Evolutionary conservation across 2,888 invertebrate genomes (phyloP).

Genomic region (Pammene fasciana): DNA sequence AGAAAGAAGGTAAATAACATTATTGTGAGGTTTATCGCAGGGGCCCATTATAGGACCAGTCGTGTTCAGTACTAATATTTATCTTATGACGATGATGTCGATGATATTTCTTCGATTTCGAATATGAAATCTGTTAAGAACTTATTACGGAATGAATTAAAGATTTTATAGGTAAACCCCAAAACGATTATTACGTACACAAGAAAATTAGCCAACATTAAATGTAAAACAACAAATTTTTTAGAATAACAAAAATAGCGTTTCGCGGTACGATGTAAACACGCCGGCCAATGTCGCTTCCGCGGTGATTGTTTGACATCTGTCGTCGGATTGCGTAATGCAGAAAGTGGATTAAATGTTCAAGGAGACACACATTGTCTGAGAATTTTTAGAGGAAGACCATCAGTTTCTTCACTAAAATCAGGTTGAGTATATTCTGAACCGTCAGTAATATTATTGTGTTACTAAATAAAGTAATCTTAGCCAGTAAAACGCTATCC

Average conservation of each 20-base stretch:
- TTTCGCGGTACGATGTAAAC: slow-evolving; percentile 14
- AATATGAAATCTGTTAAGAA: not conserved
- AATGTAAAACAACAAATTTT: slow-evolving; percentile 16
- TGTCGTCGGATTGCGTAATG: slow-evolving; percentile 9
- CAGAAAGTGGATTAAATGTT: not conserved
- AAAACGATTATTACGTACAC: slow-evolving; percentile 1
- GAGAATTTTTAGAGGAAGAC: not conserved
- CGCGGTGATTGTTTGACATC: slow-evolving; percentile 19
- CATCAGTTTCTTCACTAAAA: not conserved
- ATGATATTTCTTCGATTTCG: no score
- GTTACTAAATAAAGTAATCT: no score
- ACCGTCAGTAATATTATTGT: not conserved
- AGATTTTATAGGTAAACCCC: slow-evolving; percentile 5
- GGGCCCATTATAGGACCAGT: not conserved
- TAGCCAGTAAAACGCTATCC: no score
- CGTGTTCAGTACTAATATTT: not conserved
- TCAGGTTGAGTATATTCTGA: not conserved
- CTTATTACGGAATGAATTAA: not conserved
- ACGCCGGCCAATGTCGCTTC: slow-evolving; percentile 28
- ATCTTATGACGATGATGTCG: no score
- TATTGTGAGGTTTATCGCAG: not conserved
- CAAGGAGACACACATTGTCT: not conserved
- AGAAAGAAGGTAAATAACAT: not conserved
- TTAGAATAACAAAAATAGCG: slow-evolving; percentile 18
- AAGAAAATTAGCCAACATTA: slow-evolving; percentile 12